phyloP scores from a whole-genome alignment of 1,140 invertebrate genomes.

The Meloidogyne chitwoodi region DNA sequence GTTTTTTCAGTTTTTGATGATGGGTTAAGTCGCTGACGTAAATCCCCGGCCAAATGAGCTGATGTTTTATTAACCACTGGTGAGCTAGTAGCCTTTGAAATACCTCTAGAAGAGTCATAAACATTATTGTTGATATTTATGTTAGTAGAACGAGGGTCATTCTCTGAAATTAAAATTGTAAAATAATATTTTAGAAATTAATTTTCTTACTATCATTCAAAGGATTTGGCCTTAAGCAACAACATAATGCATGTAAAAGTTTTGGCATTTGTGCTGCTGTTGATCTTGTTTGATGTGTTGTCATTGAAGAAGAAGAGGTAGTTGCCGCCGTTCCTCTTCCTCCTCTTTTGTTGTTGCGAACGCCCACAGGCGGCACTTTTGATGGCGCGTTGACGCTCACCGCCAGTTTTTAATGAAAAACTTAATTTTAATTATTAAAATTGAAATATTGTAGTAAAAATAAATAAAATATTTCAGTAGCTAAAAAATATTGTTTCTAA shows the following conservation, averaged over 20 bases:
- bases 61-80: neutral
- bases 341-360: neutral
- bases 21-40: neutral
- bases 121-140: neutral
- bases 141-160: conserved; percentile 1
- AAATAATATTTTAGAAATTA: neutral
- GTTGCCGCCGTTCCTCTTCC: neutral
- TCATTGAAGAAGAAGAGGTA: neutral
- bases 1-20: neutral
- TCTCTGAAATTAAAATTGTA: neutral
- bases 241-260: conserved; percentile 31
- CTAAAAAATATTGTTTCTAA: no score
- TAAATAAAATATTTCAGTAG: no score
- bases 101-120: neutral
- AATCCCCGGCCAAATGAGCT: neutral
- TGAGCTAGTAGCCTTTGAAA: conserved; percentile 7
- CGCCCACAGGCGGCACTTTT: neutral
- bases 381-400: neutral
- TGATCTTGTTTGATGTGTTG: neutral
- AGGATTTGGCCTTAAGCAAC: conserved; percentile 29
- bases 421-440: neutral
- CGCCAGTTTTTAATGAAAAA: neutral
- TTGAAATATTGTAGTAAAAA: neutral
- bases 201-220: conserved; percentile 33
- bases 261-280: conserved; percentile 35